A percentile compares a stretch with the other conserved stretches of the same genome.
These are phyloP conservation scores for Sphaerodactylus townsendi DNA, from an alignment of 2,113 vertebrate species.

Conservation along the genomic window DNA sequence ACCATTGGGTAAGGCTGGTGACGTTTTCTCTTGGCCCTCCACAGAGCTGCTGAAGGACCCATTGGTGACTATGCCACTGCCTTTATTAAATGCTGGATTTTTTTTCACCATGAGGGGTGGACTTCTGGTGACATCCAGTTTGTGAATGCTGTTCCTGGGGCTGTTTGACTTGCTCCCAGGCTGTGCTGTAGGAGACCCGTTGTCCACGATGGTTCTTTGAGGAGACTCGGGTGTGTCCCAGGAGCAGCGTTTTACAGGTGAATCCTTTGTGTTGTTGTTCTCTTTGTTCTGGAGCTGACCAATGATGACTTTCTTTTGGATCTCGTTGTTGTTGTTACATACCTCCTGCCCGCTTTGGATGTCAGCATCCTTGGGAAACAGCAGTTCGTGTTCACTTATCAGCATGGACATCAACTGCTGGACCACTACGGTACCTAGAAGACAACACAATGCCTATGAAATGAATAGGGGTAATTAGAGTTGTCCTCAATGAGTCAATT, in stretches of 20 bases:
- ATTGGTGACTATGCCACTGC: constrained; percentile 96
- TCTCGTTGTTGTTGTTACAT: constrained; percentile 89
- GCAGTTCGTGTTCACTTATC: constrained; percentile 87
- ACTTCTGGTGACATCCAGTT: constrained; percentile 85
- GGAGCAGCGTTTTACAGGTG: constrained; percentile 78
- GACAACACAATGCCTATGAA: constrained; percentile 5
- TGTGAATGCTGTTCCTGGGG: constrained; percentile 83
- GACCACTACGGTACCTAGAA: constrained; percentile 89
- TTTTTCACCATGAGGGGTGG: constrained; percentile 91
- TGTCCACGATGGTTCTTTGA: constrained; percentile 77
- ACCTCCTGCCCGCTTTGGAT: constrained; percentile 69
- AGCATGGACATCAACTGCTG: constrained; percentile 97
- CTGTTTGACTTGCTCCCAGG: constrained; percentile 80
- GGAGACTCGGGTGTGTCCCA: constrained; percentile 89
- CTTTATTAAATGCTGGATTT: constrained; percentile 94
- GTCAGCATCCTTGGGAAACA: constrained; percentile 87
- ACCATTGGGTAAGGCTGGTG: constrained; percentile 75
- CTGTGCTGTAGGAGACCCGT: constrained; percentile 72
- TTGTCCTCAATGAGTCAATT: too few relatives aligned
- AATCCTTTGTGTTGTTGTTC: constrained; percentile 84
- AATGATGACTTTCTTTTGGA: constrained; percentile 67
- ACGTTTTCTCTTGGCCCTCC: constrained; percentile 81
- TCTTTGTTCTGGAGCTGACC: constrained; percentile 86
- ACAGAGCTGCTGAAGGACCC: constrained; percentile 93
- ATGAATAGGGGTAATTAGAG: not conserved